phyloP scores from a whole-genome alignment of 2,113 vertebrate species.

The Oxyura jamaicensis region DNA sequence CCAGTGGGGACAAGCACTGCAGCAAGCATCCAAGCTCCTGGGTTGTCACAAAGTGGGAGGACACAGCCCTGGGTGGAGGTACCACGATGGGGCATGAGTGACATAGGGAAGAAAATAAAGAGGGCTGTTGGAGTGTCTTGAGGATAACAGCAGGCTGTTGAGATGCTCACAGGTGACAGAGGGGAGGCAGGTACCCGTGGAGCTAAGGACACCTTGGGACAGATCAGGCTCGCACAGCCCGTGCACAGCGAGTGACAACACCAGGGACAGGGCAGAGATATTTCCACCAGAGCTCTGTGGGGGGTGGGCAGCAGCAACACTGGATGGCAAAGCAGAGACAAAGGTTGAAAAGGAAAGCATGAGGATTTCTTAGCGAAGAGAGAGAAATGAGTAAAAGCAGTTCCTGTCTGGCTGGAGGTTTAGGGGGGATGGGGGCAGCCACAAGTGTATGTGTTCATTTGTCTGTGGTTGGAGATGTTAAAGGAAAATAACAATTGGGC shows the following conservation, averaged over 20 bases:
- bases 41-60: background rate
- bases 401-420: background rate
- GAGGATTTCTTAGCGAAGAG: background rate
- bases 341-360: background rate
- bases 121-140: background rate
- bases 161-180: background rate
- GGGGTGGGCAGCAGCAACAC: background rate
- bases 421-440: background rate
- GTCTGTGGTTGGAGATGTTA: background rate
- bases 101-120: background rate
- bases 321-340: background rate
- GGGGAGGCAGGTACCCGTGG: fast-evolving
- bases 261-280: background rate
- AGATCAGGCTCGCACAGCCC: background rate
- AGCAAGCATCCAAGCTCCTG: background rate
- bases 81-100: background rate
- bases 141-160: background rate
- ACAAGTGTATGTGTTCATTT: fast-evolving
- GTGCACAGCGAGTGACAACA: fast-evolving
- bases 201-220: background rate
- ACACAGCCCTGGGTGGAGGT: background rate
- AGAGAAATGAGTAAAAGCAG: background rate
- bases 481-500: background rate
- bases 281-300: background rate
- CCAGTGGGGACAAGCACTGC: fast-evolving